Evolutionary conservation across 2,113 vertebrate genomes (phyloP).

Genomic region (Mustelus asterias): DNA sequence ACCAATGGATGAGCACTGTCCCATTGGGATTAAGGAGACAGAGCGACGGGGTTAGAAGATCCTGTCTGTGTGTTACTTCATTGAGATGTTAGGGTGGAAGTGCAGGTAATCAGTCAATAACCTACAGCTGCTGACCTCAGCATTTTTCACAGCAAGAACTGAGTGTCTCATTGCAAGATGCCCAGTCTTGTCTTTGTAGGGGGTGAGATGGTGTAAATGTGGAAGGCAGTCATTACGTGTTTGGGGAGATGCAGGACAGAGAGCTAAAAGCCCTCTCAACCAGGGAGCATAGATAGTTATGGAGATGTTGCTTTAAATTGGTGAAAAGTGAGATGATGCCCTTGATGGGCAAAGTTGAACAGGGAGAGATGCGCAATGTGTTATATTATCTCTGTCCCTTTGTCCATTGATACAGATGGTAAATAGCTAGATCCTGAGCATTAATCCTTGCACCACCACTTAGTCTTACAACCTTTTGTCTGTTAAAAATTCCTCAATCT

Average conservation of each 20-base stretch:
- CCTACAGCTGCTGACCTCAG: neutral
- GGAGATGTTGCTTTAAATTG: neutral
- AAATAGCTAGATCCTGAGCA: no score
- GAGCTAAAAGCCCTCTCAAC: neutral
- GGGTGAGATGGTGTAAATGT: neutral
- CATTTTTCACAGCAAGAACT: neutral
- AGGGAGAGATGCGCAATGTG: neutral
- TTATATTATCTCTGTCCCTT: neutral
- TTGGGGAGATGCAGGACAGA: neutral
- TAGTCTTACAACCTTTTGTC: no score
- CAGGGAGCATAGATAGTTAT: neutral
- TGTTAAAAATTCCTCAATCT: no score
- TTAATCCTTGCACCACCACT: no score
- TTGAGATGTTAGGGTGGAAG: neutral
- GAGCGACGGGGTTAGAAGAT: neutral
- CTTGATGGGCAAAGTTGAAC: neutral
- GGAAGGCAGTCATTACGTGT: neutral
- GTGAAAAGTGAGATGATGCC: neutral
- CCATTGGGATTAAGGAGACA: neutral
- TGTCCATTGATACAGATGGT: no score
- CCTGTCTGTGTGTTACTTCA: neutral
- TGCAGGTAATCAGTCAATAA: neutral
- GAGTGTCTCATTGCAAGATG: neutral
- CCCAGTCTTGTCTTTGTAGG: neutral
- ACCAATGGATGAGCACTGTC: neutral